Evolutionary conservation across 2,113 vertebrate genomes (phyloP).

Genomic region (Rhineura floridana): DNA sequence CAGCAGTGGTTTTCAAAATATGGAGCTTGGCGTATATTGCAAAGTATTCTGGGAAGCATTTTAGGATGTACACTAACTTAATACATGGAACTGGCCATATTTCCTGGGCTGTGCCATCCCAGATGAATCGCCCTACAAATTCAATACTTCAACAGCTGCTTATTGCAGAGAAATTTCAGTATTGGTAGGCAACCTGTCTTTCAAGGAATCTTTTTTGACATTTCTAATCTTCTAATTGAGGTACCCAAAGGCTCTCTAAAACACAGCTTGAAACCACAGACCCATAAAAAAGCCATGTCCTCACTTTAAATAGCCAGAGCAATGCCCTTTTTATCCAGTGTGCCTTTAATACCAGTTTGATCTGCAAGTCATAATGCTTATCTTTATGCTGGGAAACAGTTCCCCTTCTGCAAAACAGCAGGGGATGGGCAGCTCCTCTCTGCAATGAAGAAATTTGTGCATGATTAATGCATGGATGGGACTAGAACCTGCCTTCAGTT

Average conservation of each 20-base stretch:
- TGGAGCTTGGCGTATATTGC: neutral
- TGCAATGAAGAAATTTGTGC: neutral
- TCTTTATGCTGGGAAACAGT: neutral
- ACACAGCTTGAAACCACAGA: neutral
- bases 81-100: neutral
- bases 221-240: neutral
- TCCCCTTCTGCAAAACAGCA: neutral
- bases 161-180: neutral
- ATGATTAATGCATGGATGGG: neutral
- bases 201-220: neutral
- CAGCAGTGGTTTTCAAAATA: neutral
- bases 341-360: neutral
- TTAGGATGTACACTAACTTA: neutral
- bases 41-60: neutral
- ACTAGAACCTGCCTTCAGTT: neutral
- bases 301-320: neutral
- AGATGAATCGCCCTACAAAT: neutral
- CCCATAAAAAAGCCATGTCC: neutral
- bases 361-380: neutral
- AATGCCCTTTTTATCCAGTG: neutral
- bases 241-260: neutral
- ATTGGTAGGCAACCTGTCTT: neutral
- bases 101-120: neutral
- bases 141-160: neutral
- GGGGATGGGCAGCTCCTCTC: neutral